Evolutionary conservation across 2,113 vertebrate genomes (phyloP), one percentile per base, ranked within the genome.

Genomic region (Platichthys stellatus): DNA sequence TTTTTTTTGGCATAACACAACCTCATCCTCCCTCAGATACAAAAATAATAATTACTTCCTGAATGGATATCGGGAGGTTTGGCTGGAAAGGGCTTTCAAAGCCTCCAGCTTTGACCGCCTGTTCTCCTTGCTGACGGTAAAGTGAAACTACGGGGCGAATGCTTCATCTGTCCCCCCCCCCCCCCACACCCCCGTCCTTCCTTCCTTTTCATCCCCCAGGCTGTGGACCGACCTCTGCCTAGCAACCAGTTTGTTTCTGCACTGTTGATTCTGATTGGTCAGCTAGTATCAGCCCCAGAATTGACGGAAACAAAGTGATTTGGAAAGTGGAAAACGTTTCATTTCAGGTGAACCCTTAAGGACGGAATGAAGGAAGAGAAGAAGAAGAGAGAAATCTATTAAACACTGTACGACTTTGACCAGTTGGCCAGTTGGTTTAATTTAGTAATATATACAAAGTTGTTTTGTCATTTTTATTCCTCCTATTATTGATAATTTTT

Each of bases 41-140:
- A 99, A 97, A 99, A 99, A 97, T 98, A 98, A 95, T 95, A 98
- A 98, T 99, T 98, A 97, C 98, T 98, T 99, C 97, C 96, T 99
- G 96, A 99, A 94, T 95, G 97, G 96, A 96, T 99, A 99, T 95
- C 97, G 97, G 96, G 97, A 95, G 95, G 95, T 98, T 95, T 99
- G 98, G 98, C 96, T 99, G 96, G 97, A 98, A 96, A 98, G 96
- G 94, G 96, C 97, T 88, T 96, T 97, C 97, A 97, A 98, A 96
- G 97, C 97, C 96, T 96, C 97, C 95, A 97, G 97, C 91, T 99
- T 97, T 98, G 97, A 98, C 95, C 97, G 95, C 96, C 96, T 99
- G 96, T 97, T 99, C 95, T 96, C 96, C 94, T 95, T 96, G 95
- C 97, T 99, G 95, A 99, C 97, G 98, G 98, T 99, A 99, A 98